Conservation (phyloP, 2,888 invertebrate genomes). For the Pollenia griseotomentosa region DNA sequence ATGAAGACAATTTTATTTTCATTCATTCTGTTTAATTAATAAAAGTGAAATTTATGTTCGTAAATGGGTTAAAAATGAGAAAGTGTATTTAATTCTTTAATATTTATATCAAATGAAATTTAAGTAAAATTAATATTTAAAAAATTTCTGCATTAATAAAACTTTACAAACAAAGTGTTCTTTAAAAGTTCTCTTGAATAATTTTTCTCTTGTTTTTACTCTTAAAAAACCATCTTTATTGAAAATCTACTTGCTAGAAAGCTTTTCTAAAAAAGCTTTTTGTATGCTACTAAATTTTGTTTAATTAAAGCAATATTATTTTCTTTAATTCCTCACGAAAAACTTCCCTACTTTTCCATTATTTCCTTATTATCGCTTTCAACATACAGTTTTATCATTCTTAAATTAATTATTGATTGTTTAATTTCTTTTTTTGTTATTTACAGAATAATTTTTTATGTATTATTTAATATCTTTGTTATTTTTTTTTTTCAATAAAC, state of each 20-base stretch:
- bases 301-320: not conserved
- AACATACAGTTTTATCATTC: conserved; percentile 9
- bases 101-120: not conserved
- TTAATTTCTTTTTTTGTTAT: conserved; percentile 55
- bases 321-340: not conserved
- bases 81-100: not conserved
- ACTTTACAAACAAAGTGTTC: not conserved
- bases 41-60: not conserved
- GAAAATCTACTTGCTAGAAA: conserved; percentile 15
- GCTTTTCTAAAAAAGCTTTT: conserved; percentile 31
- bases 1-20: not conserved
- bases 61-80: not conserved
- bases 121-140: conserved; percentile 9
- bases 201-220: not conserved
- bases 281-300: conserved; percentile 1
- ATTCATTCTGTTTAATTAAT: not conserved
- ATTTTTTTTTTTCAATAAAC: conserved; percentile 5
- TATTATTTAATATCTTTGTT: conserved; percentile 6
- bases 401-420: conserved; percentile 35
- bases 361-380: not conserved
- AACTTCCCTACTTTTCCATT: not conserved
- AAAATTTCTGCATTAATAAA: not conserved
- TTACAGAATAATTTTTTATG: conserved; percentile 30
- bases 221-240: not conserved
- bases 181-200: not conserved